Evolutionary conservation across 2,888 invertebrate species (phyloP).

Genomic region (Apodemia hepburni): DNA sequence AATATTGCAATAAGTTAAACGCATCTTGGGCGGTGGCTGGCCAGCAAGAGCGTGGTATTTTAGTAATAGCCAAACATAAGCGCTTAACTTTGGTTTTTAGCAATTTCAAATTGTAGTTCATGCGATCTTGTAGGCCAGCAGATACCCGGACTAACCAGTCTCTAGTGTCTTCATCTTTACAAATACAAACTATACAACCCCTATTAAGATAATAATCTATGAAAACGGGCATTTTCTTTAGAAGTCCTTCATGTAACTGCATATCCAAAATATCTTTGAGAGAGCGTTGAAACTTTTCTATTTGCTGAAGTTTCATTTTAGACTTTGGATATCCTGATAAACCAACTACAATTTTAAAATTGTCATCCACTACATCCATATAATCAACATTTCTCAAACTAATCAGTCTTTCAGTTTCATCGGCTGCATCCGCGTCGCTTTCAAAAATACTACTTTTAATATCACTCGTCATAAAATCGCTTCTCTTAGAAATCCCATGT

Average conservation of each 20-base stretch:
- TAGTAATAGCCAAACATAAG: constrained; percentile 57
- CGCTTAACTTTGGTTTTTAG: constrained; percentile 58
- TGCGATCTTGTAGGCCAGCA: constrained; percentile 63
- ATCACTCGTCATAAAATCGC: constrained; percentile 45
- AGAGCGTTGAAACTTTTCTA: constrained; percentile 57
- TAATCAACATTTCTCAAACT: constrained; percentile 59
- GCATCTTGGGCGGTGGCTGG: constrained; percentile 58
- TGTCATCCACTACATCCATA: constrained; percentile 56
- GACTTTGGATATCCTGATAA: constrained; percentile 62
- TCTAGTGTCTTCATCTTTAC: constrained; percentile 57
- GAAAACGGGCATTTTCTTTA: constrained; percentile 55
- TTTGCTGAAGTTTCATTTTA: constrained; percentile 58
- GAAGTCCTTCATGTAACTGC: constrained; percentile 57
- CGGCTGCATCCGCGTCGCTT: constrained; percentile 47
- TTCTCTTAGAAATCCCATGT: constrained; percentile 32
- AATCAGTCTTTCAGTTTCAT: constrained; percentile 60
- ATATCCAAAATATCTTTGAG: constrained; percentile 58
- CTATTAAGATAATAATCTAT: constrained; percentile 64
- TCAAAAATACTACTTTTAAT: constrained; percentile 57
- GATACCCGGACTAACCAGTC: constrained; percentile 64
- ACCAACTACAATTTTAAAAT: constrained; percentile 57
- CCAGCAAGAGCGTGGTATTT: constrained; percentile 56
- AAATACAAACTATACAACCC: constrained; percentile 65
- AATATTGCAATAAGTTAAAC: constrained; percentile 66
- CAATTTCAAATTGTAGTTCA: constrained; percentile 54